phyloP scores from a whole-genome alignment of 1,140 invertebrate genomes.

The Drosophila miranda region DNA sequence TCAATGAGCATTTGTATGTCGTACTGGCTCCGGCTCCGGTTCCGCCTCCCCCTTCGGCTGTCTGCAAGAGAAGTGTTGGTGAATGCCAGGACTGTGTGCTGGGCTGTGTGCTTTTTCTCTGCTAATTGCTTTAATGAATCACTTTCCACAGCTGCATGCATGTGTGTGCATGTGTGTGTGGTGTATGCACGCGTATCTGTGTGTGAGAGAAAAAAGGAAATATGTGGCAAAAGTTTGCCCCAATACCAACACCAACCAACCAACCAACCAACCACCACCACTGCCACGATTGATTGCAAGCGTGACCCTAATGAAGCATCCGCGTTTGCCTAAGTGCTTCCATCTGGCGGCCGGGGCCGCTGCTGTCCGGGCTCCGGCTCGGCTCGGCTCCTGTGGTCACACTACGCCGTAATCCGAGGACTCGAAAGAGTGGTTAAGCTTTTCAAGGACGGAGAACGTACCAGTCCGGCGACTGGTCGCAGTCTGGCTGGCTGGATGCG shows the following conservation, averaged over 20 bases:
- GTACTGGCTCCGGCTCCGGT: not conserved
- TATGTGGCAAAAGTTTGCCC: conserved; percentile 18
- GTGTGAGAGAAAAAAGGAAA: not conserved
- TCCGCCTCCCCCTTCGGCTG: conserved; percentile 15
- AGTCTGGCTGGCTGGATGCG: no score
- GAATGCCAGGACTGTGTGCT: conserved; percentile 31
- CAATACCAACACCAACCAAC: no score
- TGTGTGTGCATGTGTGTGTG: not conserved
- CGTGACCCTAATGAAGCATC: conserved; percentile 16
- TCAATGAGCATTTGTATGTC: conserved; percentile 62
- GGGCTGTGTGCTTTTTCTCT: conserved; percentile 9
- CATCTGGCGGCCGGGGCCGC: no score
- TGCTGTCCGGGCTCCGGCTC: no score
- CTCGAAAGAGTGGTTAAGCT: no score
- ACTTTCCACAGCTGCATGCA: conserved; percentile 22
- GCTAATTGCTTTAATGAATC: conserved; percentile 70
- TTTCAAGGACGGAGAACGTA: no score
- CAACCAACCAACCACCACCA: no score
- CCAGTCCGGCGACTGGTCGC: no score
- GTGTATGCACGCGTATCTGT: no score
- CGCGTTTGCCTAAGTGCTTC: not conserved
- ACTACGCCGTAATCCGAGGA: no score
- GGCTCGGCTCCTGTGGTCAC: no score
- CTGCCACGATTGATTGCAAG: conserved; percentile 36
- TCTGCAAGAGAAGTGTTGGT: conserved; percentile 51